Base-by-base conservation (phyloP, 2,113 vertebrate genomes). In the Petaurus breviceps region DNA sequence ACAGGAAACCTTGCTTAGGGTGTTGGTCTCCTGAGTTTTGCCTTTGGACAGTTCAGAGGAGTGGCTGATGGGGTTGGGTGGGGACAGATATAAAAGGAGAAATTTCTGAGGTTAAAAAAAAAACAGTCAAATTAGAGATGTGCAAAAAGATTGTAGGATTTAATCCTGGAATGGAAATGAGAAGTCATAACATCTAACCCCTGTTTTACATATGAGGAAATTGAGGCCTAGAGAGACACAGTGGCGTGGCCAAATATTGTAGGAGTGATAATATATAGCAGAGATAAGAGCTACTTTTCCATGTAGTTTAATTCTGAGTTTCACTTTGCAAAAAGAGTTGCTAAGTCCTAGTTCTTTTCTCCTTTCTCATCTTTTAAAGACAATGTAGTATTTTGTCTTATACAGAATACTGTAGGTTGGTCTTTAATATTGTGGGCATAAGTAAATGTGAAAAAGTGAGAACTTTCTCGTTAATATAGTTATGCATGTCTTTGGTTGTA, bases 281-380 rank as follows among this genome's bases (percentile, higher is more conserved):
- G 57, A 37, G 28, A 68, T 37, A 14, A 68, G 28, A 31, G 12
- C 28, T 68, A 47, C 24, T 55, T 95, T 95, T 94, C 92, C 7
- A 95, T 95, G 22, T 61, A 54, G 8, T 95, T 91, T 92, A 91
- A 24, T 37, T 91, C 55, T 91, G 49, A 46, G 23, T n/a, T 94
- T 97, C 46, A 91, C 55, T 95, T 98, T 96, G 10, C 61, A 90
- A 84, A 93, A 92, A 95, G 95, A 31, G n/a, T 51, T 92, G 3
- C 55, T 24, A 24, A 54, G 23, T 54, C 53, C 53, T 54, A 54
- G 4, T 24, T 24, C 54, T 55, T 26, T 55, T 55, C 28, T 31
- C 11, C 26, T 61, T 61, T 26, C 26, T 61, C 55, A 31, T 28
- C 26, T 61, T 61, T 61, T 61, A 68, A 68, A 68, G 31, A 68